phyloP scores from a whole-genome alignment of 2,888 invertebrate genomes.

The Lasioglossum malachurum region DNA sequence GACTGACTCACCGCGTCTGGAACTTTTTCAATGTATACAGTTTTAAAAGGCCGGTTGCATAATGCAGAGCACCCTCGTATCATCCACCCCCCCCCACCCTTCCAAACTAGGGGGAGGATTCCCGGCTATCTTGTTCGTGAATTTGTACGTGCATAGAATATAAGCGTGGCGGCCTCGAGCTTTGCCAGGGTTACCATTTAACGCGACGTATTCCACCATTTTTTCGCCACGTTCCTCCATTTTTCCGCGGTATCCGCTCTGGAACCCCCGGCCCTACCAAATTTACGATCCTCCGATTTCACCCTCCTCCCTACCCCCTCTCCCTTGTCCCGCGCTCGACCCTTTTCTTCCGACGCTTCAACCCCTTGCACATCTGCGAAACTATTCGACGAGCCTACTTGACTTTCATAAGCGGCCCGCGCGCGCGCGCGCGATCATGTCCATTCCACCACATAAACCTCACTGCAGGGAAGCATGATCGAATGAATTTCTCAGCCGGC shows the following conservation, averaged over 20 bases:
- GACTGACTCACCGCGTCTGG: slow-evolving; percentile 49
- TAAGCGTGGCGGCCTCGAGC: slow-evolving; percentile 37
- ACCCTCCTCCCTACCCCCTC: background rate
- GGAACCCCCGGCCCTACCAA: slow-evolving; percentile 10
- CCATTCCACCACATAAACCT: background rate
- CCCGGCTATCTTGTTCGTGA: slow-evolving; percentile 68
- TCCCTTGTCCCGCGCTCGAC: background rate
- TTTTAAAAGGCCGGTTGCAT: slow-evolving; percentile 76
- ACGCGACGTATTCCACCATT: slow-evolving; percentile 52
- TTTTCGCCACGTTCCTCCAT: slow-evolving; percentile 25
- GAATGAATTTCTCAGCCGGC: slow-evolving; percentile 31
- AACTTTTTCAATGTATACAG: slow-evolving; percentile 78
- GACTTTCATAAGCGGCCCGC: slow-evolving; percentile 64
- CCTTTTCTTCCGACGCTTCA: background rate
- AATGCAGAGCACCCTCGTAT: slow-evolving; percentile 70
- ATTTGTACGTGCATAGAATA: slow-evolving; percentile 74
- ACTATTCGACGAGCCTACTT: slow-evolving; percentile 48
- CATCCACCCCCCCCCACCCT: slow-evolving; percentile 9
- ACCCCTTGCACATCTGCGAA: slow-evolving; percentile 3
- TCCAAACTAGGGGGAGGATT: background rate
- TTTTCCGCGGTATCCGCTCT: slow-evolving; percentile 30
- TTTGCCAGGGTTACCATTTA: slow-evolving; percentile 57
- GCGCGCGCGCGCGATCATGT: slow-evolving; percentile 27
- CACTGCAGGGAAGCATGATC: background rate
- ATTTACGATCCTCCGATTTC: slow-evolving; percentile 58